phyloP scores from a whole-genome alignment of 2,888 invertebrate genomes.

The Dicyrtomina minuta region DNA sequence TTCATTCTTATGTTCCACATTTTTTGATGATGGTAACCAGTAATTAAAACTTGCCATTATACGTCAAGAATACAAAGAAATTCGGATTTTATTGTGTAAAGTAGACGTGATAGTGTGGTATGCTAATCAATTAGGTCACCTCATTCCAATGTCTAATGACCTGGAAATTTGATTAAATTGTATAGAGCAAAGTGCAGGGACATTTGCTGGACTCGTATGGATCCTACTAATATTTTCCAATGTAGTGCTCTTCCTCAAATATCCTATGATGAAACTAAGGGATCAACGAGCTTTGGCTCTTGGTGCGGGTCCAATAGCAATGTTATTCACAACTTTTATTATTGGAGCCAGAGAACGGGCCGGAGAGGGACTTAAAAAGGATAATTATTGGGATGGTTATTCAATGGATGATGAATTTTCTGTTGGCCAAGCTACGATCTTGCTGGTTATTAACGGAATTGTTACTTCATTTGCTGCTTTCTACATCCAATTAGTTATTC shows the following conservation, averaged over 20 bases:
- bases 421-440: slow-evolving; percentile 52
- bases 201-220: background rate
- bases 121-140: background rate
- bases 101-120: background rate
- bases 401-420: slow-evolving; percentile 40
- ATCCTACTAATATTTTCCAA: background rate
- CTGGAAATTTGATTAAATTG: no score
- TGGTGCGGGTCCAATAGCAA: background rate
- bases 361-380: slow-evolving; percentile 40
- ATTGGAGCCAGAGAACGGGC: background rate
- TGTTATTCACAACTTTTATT: background rate
- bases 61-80: no score
- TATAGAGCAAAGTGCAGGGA: background rate
- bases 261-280: background rate
- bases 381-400: slow-evolving; percentile 37
- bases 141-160: no score
- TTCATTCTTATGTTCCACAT: slow-evolving; percentile 75
- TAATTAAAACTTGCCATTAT: slow-evolving; percentile 63
- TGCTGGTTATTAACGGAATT: slow-evolving; percentile 63
- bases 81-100: no score
- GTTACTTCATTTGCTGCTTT: slow-evolving; percentile 75
- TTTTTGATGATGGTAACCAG: slow-evolving; percentile 68
- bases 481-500: slow-evolving; percentile 82
- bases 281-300: background rate
- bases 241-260: background rate